Conservation (phyloP, 92 coral and sea anemone species). For the Hydrozoanthus gracilis region DNA sequence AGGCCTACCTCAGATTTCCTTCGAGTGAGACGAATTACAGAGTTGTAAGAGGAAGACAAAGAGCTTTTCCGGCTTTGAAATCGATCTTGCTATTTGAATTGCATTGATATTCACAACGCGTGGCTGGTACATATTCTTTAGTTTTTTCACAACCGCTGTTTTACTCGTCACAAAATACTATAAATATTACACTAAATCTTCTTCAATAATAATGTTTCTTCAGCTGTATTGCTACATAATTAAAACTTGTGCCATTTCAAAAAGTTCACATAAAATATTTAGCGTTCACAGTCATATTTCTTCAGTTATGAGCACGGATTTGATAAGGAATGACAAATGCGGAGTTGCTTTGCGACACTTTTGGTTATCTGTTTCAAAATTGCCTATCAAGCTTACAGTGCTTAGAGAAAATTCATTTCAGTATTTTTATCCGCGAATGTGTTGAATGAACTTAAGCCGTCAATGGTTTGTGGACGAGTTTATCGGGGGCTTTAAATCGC, state of each 20-base stretch:
- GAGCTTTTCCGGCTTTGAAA: neutral
- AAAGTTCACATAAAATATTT: conserved; percentile 93
- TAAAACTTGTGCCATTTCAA: conserved; percentile 91
- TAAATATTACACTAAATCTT: conserved; percentile 43
- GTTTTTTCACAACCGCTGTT: conserved; percentile 15
- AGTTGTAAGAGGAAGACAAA: neutral
- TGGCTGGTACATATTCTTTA: neutral
- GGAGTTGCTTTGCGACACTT: neutral
- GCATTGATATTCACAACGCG: neutral
- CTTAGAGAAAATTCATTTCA: neutral
- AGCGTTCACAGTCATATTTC: conserved; percentile 80
- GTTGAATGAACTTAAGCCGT: neutral
- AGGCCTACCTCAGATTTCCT: neutral
- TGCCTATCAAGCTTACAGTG: neutral
- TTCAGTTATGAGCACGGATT: conserved; percentile 51
- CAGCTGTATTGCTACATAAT: conserved; percentile 83
- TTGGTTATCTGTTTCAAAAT: conserved; percentile 2
- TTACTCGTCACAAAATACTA: conserved; percentile 40
- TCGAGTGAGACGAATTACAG: neutral
- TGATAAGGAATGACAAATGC: conserved; percentile 30
- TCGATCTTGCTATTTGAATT: conserved; percentile 13
- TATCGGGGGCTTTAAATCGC: conserved; percentile 31
- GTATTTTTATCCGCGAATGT: neutral
- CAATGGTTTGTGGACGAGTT: conserved; percentile 40
- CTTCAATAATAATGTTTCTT: conserved; percentile 53